phyloP scores from a whole-genome alignment of 2,113 vertebrate species.

The Atrichornis clamosus region DNA sequence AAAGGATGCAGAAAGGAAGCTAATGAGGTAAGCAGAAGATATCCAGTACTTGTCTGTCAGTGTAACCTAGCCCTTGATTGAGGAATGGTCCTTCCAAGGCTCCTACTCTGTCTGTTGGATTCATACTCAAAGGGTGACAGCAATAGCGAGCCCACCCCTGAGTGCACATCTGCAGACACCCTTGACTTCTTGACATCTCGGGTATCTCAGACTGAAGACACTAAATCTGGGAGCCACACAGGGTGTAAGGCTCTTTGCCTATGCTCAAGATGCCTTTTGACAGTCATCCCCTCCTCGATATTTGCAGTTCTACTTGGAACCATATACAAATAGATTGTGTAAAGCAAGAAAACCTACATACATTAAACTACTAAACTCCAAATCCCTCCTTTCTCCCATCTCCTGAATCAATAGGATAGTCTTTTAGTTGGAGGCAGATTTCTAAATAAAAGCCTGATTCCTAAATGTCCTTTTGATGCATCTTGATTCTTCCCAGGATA shows the following conservation, averaged over 20 bases:
- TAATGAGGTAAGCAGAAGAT: background rate
- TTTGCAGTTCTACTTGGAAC: background rate
- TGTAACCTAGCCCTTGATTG: background rate
- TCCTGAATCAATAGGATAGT: background rate
- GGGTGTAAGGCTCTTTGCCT: background rate
- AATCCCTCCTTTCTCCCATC: background rate
- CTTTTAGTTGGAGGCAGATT: background rate
- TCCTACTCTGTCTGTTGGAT: background rate
- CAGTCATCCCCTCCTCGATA: background rate
- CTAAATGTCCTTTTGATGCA: background rate
- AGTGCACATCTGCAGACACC: rapidly evolving
- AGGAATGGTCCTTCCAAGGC: background rate
- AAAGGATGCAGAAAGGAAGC: background rate
- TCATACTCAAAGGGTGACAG: background rate
- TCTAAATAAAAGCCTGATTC: background rate
- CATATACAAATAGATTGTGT: background rate
- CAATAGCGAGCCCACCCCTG: background rate
- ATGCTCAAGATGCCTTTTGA: background rate
- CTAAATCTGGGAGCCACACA: background rate
- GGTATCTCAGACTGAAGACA: background rate
- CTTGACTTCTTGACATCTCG: background rate
- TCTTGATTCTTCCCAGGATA: background rate
- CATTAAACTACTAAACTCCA: background rate
- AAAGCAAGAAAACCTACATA: background rate
- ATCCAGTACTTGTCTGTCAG: background rate